Evolutionary conservation across 2,113 vertebrate genomes (phyloP).

Genomic region (Chloroceryle aenea): DNA sequence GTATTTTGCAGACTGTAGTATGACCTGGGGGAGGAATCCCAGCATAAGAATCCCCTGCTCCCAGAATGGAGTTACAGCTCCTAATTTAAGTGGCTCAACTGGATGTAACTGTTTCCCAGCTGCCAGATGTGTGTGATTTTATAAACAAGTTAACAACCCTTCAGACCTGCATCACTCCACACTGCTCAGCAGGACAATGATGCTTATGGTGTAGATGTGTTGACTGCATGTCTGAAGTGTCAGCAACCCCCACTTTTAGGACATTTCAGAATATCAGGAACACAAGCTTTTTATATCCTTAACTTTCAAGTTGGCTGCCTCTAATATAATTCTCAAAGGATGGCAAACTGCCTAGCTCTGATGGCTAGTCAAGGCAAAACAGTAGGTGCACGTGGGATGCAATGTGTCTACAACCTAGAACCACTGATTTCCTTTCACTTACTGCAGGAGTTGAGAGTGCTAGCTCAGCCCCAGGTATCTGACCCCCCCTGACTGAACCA

Average conservation of each 20-base stretch:
- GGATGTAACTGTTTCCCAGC: not conserved
- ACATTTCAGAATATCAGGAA: not conserved
- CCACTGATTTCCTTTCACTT: not conserved
- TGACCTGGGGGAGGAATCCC: not conserved
- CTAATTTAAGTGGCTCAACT: not conserved
- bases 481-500: not conserved
- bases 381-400: not conserved
- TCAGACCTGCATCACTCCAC: not conserved
- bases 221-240: not conserved
- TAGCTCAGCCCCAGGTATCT: not conserved
- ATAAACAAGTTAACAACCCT: not conserved
- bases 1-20: not conserved
- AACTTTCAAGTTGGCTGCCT: not conserved
- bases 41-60: not conserved
- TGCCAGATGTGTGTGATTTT: not conserved
- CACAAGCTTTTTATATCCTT: not conserved
- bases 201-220: not conserved
- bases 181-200: not conserved
- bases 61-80: not conserved
- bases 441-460: not conserved
- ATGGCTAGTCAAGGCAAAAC: not conserved
- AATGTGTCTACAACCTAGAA: not conserved
- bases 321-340: not conserved
- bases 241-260: not conserved
- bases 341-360: not conserved